Evolutionary conservation across 2,888 invertebrate genomes (phyloP), one percentile per base, ranked within the genome.

Genomic region (Amphiduros pacificus): DNA sequence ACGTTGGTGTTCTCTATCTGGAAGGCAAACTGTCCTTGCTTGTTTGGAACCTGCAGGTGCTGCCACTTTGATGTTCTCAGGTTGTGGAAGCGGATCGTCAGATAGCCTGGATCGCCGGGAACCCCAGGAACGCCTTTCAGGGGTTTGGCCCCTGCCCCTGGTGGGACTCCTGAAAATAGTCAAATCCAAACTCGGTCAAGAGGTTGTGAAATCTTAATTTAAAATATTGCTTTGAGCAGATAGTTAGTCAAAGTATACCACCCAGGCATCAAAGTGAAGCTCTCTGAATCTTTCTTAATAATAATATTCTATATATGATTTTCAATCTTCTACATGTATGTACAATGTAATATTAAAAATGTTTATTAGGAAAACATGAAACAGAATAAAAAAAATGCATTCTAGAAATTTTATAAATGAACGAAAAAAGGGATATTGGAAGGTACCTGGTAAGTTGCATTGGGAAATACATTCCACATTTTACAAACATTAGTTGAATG

Each of bases 71-170:
- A 9, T 11, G 51, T 56, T 17, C 68, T 61, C 32, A 74, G 64
- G 52, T 76, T 71, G 69, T 71, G 77, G 62, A 78, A 73, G 27
- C 71, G 72, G 6, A 79, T 65, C 27, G 70, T 60, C 54, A 80
- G 67, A 51, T 76, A 73, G 4, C 81, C 80, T 5, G 79, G 78
- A 55, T 73, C 72, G 26, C 81, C 80, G 17, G 74, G 74, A 0
- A 76, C 71, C 17, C 78, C 81, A 17, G 68, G 70, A 11, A 67
- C 62, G 11, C 70, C 71, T 28, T 62, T 62, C 56, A 63, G 50
- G 28, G 66, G 64, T 20, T 53, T 50, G 27, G 36, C 40, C 73
- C 78, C 78, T 71, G 71, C 68, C 24, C 72, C 69, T 22, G 79
- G 75, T 20, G 76, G 74, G 0, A 63, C 49, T 5, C 67, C 67